Base-by-base conservation (phyloP, 2,888 invertebrate species). In the Hololepta plana region DNA sequence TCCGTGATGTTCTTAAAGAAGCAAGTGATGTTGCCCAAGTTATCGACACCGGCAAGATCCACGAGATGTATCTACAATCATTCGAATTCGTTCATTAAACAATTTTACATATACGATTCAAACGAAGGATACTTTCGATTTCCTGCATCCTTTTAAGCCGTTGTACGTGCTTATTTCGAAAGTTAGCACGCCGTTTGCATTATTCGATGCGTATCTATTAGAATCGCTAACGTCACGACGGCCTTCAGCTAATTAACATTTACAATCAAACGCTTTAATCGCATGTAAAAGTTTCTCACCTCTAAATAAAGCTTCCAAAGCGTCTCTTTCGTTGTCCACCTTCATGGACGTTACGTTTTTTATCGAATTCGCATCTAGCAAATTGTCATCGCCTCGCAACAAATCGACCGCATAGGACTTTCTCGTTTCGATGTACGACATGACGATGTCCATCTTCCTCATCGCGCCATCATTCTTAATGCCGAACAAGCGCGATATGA, bases 1-100 rank as follows among this genome's bases (percentile, higher is more conserved):
- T 57, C 49, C 3, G 29, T 32, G 3, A 42, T 35, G 8, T 42
- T 38, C 36, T 57, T 59, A 29, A 40, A 41, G 7, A 37, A 26
- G 16, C 44, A 45, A 15, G 39, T 38, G 2, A 34, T 15, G 28
- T 49, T 50, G 13, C 52, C 51, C 2, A 40, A 33, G 14, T 42
- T 48, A 32, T 55, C 56, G 5, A 40, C 45, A 8, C 59, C 59
- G 15, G 54, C 57, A 40, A 57, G 42, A 39, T 59, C 59, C 10
- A 59, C 47, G 12, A 59, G 32, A 34, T 58, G 57, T 23, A 59
- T 35, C 57, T 58, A 32, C n/a, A 36, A 35, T n/a, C n/a, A n/a
- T n/a, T n/a, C n/a, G n/a, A n/a, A n/a, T n/a, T 8, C 5, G 9
- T 9, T 26, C n/a, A 7, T 9, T 17, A 17, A 7, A 7, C 17